Evolutionary conservation across 2,888 invertebrate species (phyloP).

Genomic region (Ypsolopha scabrella): DNA sequence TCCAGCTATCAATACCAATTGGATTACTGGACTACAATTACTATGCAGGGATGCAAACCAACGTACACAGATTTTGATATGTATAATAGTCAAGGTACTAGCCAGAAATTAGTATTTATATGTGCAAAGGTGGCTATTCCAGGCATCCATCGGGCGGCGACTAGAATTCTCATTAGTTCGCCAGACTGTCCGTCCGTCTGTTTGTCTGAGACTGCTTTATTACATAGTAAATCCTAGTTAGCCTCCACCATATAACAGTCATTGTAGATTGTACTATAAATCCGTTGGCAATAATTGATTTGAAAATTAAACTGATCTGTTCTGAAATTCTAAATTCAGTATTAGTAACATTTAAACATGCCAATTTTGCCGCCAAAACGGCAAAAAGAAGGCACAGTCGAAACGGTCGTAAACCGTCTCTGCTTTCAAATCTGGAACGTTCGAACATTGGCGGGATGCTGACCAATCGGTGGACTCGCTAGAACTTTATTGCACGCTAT

Average conservation of each 20-base stretch:
- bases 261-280: slow-evolving; percentile 23
- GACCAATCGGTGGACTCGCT: slow-evolving; percentile 51
- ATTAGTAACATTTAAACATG: slow-evolving; percentile 28
- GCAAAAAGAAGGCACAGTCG: slow-evolving; percentile 45
- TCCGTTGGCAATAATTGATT: slow-evolving; percentile 23
- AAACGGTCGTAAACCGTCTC: slow-evolving; percentile 61
- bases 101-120: slow-evolving; percentile 9
- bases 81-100: background rate
- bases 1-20: background rate
- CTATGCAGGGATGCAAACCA: background rate
- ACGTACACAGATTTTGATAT: background rate
- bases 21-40: slow-evolving; percentile 1
- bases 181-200: slow-evolving; percentile 25
- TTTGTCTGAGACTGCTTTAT: slow-evolving; percentile 37
- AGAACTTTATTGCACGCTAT: slow-evolving; percentile 55
- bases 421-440: slow-evolving; percentile 55
- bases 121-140: slow-evolving; percentile 6
- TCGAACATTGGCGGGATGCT: slow-evolving; percentile 46
- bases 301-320: too few relatives aligned
- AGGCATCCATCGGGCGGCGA: slow-evolving; percentile 19
- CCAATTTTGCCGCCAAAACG: slow-evolving; percentile 67
- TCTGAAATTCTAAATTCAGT: too few relatives aligned
- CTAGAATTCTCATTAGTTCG: slow-evolving; percentile 33
- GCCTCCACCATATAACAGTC: slow-evolving; percentile 26
- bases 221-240: slow-evolving; percentile 39